Evolutionary conservation across 2,888 invertebrate genomes (phyloP).

Genomic region (Pollenia angustigena): DNA sequence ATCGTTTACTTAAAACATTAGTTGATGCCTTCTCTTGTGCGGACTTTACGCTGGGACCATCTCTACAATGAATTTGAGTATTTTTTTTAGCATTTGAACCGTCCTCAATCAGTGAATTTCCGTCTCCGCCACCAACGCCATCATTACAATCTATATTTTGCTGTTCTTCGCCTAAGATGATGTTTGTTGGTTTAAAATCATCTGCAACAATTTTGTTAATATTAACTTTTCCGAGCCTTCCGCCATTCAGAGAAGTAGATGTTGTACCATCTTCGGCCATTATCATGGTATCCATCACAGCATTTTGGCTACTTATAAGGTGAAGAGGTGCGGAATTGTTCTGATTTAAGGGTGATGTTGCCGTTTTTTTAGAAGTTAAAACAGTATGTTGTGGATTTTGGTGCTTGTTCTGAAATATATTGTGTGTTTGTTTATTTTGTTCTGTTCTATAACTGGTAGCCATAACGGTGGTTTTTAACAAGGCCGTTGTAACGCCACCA

Average conservation of each 20-base stretch:
- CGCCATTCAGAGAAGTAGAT: slow-evolving; percentile 54
- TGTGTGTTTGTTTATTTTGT: slow-evolving; percentile 69
- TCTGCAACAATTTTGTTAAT: slow-evolving; percentile 28
- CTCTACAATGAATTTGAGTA: slow-evolving; percentile 41
- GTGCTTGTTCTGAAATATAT: slow-evolving; percentile 72
- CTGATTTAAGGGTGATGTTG: slow-evolving; percentile 74
- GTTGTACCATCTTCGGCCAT: slow-evolving; percentile 56
- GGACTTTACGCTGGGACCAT: slow-evolving; percentile 31
- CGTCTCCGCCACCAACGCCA: slow-evolving; percentile 58
- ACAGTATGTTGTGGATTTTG: slow-evolving; percentile 49
- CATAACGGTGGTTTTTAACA: slow-evolving; percentile 53
- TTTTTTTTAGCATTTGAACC: slow-evolving; percentile 70
- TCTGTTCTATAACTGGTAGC: slow-evolving; percentile 44
- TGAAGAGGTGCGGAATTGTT: slow-evolving; percentile 80
- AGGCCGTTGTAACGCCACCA: slow-evolving; percentile 34
- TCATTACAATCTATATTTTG: slow-evolving; percentile 72
- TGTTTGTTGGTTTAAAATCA: slow-evolving; percentile 43
- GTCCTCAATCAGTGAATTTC: slow-evolving; percentile 63
- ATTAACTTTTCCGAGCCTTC: slow-evolving; percentile 58
- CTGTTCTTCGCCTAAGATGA: slow-evolving; percentile 69
- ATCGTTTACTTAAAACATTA: slow-evolving; percentile 50
- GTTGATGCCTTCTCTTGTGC: slow-evolving; percentile 51
- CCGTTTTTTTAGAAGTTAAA: slow-evolving; percentile 40
- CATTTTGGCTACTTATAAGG: slow-evolving; percentile 72
- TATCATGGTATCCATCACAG: slow-evolving; percentile 57